Base-by-base conservation (phyloP, 2,888 invertebrate genomes). In the Trissonchulus sp. region DNA sequence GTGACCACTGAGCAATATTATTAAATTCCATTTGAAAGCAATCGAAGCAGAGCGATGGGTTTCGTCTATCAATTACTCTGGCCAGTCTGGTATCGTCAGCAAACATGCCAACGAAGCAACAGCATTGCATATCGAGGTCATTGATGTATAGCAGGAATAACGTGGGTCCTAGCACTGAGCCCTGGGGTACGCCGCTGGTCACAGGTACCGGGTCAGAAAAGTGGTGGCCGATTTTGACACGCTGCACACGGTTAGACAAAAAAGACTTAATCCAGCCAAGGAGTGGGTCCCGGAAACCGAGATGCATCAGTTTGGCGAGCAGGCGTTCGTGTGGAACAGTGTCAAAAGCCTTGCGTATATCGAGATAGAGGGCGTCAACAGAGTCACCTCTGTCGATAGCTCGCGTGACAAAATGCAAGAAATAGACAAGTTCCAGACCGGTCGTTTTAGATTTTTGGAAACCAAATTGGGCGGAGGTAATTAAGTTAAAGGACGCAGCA, bases 251-350 rank as follows among this genome's bases (percentile, higher is more conserved):
- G n/a, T n/a, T n/a, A n/a, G n/a, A n/a, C n/a, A n/a, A n/a, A 60
- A 60, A 60, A 18, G 60, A 60, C 60, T 60, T 60, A 60, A 60
- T 60, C 60, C 60, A 60, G 60, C 18, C 60, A 18, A 60, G 60
- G n/a, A 60, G 60, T 60, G 60, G 60, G 60, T 60, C n/a, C 18
- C 60, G 18, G n/a, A 60, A 18, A 18, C 60, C 60, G n/a, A 60
- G n/a, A 60, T 60, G 18, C 18, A 18, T 18, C n/a, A n/a, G 60
- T 60, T 60, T 60, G n/a, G 60, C 18, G 18, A 60, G n/a, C n/a
- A 60, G n/a, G 60, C 60, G 60, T n/a, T 18, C 60, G 18, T 60
- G 60, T 60, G n/a, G n/a, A n/a, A n/a, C n/a, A n/a, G n/a, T n/a
- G n/a, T n/a, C n/a, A n/a, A n/a, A n/a, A n/a, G n/a, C 60, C n/a